Evolutionary conservation across 1,140 invertebrate genomes (phyloP).

Genomic region (Parasteatoda tepidariorum): DNA sequence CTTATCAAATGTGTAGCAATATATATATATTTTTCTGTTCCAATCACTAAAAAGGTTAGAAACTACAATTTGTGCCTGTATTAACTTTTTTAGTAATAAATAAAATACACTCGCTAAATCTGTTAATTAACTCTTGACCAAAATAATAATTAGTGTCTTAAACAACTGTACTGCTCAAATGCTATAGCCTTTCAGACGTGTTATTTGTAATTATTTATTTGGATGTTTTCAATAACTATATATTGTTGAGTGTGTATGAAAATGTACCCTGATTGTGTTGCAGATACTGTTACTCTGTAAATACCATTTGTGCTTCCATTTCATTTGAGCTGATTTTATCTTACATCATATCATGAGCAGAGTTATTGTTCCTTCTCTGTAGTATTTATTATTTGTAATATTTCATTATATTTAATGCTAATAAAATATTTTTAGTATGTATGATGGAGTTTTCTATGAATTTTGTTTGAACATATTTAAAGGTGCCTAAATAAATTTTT

Average conservation of each 20-base stretch:
- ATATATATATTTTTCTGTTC: not conserved
- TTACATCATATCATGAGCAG: constrained; percentile 12
- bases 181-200: not conserved
- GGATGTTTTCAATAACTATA: not conserved
- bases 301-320: constrained; percentile 10
- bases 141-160: constrained; percentile 23
- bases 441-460: not conserved
- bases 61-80: too few species aligned
- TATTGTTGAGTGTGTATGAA: not conserved
- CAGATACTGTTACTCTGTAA: not conserved
- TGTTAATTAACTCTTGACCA: not conserved
- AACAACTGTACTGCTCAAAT: constrained; percentile 2
- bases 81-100: too few species aligned
- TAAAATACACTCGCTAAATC: too few species aligned
- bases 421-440: constrained; percentile 13
- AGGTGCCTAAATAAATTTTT: too few species aligned
- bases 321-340: not conserved
- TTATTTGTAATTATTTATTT: constrained; percentile 2
- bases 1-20: not conserved
- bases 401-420: not conserved
- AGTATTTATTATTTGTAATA: not conserved
- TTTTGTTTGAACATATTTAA: too few species aligned
- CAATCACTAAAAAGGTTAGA: not conserved
- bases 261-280: not conserved
- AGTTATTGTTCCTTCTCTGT: not conserved